A percentile compares a stretch with the other conserved stretches of the same genome.
These are phyloP conservation scores for Sanderia malayensis DNA, from an alignment of 30 jellyfish, hydroid and myxozoan genomes.

Conservation along the genomic window DNA sequence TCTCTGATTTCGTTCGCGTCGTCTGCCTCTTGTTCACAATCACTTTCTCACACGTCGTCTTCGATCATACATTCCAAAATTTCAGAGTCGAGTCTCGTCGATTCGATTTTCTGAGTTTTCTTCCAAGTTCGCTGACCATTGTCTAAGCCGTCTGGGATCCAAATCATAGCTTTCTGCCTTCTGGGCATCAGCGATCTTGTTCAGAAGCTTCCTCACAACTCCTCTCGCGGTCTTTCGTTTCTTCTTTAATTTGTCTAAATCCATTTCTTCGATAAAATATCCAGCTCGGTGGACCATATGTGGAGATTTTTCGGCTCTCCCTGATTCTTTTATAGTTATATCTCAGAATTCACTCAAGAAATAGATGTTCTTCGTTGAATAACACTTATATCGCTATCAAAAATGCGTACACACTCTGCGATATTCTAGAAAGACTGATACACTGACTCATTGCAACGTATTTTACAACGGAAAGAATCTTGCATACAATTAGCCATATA, in stretches of 20 bases:
- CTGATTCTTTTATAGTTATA: background rate
- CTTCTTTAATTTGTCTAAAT: slow-evolving; percentile 5
- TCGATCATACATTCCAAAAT: slow-evolving; percentile 13
- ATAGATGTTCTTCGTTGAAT: too few relatives aligned
- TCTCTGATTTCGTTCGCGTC: slow-evolving; percentile 10
- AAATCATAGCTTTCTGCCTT: slow-evolving; percentile 4
- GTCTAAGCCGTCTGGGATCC: background rate
- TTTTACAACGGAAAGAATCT: background rate
- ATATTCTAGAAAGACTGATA: too few relatives aligned
- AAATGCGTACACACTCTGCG: too few relatives aligned
- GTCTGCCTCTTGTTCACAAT: slow-evolving; percentile 12
- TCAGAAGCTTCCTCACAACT: slow-evolving; percentile 6
- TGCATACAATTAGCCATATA: background rate
- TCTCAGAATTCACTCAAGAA: background rate
- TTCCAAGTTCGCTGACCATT: slow-evolving; percentile 5
- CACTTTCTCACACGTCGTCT: slow-evolving; percentile 3
- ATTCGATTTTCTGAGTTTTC: background rate
- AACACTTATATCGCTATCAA: too few relatives aligned
- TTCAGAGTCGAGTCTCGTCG: background rate
- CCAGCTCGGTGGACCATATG: slow-evolving; percentile 38
- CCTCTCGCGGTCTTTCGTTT: slow-evolving; percentile 10
- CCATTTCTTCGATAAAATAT: slow-evolving; percentile 12
- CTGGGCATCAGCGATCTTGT: slow-evolving; percentile 15
- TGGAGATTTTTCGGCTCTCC: background rate
- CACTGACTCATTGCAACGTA: background rate